Evolutionary conservation across 2,888 invertebrate species (phyloP).

Genomic region (Rhingia campestris): DNA sequence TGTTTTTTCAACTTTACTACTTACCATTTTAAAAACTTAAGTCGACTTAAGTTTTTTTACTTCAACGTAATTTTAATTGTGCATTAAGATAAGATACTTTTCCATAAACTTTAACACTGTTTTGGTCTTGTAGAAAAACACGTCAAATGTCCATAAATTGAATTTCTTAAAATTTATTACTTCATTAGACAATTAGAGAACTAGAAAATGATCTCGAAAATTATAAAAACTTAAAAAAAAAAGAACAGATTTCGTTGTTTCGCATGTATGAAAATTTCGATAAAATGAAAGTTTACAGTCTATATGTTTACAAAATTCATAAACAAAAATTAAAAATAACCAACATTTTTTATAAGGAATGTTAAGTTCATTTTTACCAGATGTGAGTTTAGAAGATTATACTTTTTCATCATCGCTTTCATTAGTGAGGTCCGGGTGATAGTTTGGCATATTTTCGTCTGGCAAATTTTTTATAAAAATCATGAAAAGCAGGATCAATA

Average conservation of each 20-base stretch:
- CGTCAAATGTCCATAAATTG: too few species aligned
- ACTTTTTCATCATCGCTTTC: conserved; percentile 8
- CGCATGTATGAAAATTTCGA: too few species aligned
- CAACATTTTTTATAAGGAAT: background rate
- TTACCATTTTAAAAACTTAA: conserved; percentile 15
- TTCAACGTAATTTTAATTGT: conserved; percentile 7
- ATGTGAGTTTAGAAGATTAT: conserved; percentile 2
- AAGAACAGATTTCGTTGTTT: too few species aligned
- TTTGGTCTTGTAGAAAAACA: conserved; percentile 8
- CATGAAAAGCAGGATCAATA: conserved; percentile 26
- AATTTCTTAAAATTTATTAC: too few species aligned
- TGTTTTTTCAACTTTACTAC: conserved; percentile 14
- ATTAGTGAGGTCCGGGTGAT: conserved; percentile 32
- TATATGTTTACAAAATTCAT: too few species aligned
- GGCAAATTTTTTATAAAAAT: conserved; percentile 25
- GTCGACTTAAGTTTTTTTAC: conserved; percentile 18
- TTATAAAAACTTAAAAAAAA: too few species aligned
- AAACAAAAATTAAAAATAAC: background rate
- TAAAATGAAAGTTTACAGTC: too few species aligned
- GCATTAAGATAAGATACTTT: conserved; percentile 2
- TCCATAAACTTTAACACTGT: conserved; percentile 6
- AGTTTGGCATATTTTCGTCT: conserved; percentile 12
- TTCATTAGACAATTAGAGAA: too few species aligned
- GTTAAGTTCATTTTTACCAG: background rate
- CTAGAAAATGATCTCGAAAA: too few species aligned